Base-by-base conservation (phyloP, 2,888 invertebrate species). In the Adelognathus sp. region DNA sequence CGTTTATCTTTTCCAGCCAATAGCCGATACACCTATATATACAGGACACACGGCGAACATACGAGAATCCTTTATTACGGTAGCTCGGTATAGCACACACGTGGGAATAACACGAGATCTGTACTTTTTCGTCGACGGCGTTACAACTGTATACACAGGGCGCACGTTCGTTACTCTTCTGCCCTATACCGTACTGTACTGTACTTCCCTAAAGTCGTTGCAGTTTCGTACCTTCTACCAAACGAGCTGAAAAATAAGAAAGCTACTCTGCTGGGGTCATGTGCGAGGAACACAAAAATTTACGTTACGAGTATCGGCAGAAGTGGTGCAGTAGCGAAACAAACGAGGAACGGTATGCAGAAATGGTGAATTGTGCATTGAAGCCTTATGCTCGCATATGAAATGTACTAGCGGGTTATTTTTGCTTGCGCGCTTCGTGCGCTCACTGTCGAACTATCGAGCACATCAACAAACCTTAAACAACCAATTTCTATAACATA, bases 221-320 rank as follows among this genome's bases (percentile, higher is more conserved):
- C 46, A 58, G 54, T 41, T 69, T 50, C 24, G 21, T 61, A 44
- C 52, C 21, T 21, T n/a, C n/a, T 61, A 21, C 67, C 31, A 33
- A 61, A 36, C 27, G 69, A 69, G 44, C 60, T 54, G 11, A 41
- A 33, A 66, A 41, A 66, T 66, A 66, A 74, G 60, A 54, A 61
- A 54, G n/a, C 50, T 11, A 24, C 5, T 50, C 46, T 11, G 39
- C 7, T 21, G 29, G 11, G 29, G 27, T 21, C 14, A 74, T 41
- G 27, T 27, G 11, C 36, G 61, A 11, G 11, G 9, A 50, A 6
- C n/a, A n/a, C n/a, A 52, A 63, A 41, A 54, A 41, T n/a, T n/a
- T 36, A 14, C 16, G 7, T 6, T 21, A 36, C 14, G 31, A 1
- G 16, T n/a, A 11, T 24, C 11, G 11, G 66, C 27, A 66, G 39